Evolutionary conservation across 1,140 invertebrate species (phyloP), one percentile per base, ranked within the genome.

Genomic region (Parasteatoda tepidariorum): DNA sequence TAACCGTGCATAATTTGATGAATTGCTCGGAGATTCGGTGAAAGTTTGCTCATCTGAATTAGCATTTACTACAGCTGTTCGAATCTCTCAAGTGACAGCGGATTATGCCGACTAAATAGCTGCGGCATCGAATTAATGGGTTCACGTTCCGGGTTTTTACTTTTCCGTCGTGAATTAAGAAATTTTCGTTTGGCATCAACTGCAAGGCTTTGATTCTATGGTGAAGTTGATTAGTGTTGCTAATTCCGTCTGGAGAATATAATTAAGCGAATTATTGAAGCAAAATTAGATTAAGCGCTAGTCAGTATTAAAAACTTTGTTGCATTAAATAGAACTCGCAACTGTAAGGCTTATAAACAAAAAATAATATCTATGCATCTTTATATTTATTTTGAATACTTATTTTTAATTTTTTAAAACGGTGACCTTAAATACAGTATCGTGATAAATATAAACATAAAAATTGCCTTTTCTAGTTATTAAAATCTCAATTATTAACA

Each of bases 1-100:
- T 64, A 48, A 82, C 54, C 78, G 67, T 82, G 78, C 78, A 82
- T 82, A 82, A 82, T 82, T 82, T 82, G 78, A 82, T 82, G 78
- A 82, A 82, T 82, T 54, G 66, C 24, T 55, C 48, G 66, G 76
- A 71, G 78, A 82, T 82, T 28, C 78, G 78, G 78, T 82, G 66
- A 82, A 71, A 82, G 34, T 55, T 31, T 33, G 41, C 67, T 82
- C 24, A 62, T 38, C 34, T 24, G 67, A 70, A 82, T 82, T 82
- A 82, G 78, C 78, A 82, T 82, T 82, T 70, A 15, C 41, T 48
- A 61, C 78, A 82, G 66, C 78, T 82, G 78, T 82, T 82, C 54
- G 15, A 41, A 62, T 70, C 66, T 30, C 55, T 82, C 78, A 82
- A 71, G 67, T 24, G 66, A 55, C 66, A 31, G 67, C 66, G 48